These are phyloP conservation scores for Scalopus aquaticus DNA, from an alignment of 2,113 vertebrate species.

Conservation along the genomic window DNA sequence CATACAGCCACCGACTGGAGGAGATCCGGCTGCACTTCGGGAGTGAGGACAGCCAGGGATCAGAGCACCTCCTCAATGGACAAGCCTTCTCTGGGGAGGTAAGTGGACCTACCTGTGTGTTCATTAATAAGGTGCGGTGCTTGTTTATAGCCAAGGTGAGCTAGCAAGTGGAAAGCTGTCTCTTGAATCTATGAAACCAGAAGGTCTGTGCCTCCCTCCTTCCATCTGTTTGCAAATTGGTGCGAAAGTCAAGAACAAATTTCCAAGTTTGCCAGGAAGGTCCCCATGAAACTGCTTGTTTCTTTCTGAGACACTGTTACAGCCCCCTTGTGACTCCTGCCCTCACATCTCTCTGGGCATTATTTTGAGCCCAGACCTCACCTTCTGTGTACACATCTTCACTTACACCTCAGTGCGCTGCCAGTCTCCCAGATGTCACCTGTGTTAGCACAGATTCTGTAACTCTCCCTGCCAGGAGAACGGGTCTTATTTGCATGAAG, in stretches of 20 bases:
- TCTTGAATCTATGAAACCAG: not conserved
- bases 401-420: not conserved
- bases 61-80: slow-evolving; percentile 97
- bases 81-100: slow-evolving; percentile 99
- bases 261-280: not conserved
- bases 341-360: not conserved
- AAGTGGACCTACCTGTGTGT: slow-evolving; percentile 42
- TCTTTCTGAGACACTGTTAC: not conserved
- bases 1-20: slow-evolving; percentile 97
- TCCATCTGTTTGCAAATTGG: not conserved
- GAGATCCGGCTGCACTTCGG: slow-evolving; percentile 98
- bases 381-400: not conserved
- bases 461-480: not conserved
- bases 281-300: not conserved
- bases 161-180: not conserved
- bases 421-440: not conserved
- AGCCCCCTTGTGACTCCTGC: not conserved
- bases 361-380: not conserved
- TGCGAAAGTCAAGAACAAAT: not conserved
- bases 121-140: not conserved
- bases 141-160: not conserved
- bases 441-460: not conserved
- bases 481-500: slow-evolving; percentile 9
- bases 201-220: not conserved
- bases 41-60: slow-evolving; percentile 97